Base-by-base conservation (phyloP, 2,113 vertebrate species). In the Amia ocellicauda region DNA sequence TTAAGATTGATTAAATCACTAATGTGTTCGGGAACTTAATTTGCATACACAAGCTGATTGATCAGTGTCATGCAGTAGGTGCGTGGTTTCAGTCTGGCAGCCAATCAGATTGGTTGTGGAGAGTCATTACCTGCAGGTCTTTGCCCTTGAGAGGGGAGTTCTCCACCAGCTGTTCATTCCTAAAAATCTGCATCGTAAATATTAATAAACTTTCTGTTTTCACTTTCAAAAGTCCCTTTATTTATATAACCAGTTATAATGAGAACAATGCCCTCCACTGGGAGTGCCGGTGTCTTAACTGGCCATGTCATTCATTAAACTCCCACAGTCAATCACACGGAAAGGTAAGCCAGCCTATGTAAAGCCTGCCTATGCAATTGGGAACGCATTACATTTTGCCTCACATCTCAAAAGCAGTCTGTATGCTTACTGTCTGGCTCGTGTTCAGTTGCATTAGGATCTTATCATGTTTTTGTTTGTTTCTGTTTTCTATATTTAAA, bases 211-310 rank as follows among this genome's bases (percentile, higher is more conserved):
- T 50, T 36, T 23, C 58, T 4, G 52, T 42, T 31, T 42, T 56
- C 63, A 61, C 53, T 52, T 58, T 64, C 28, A 42, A 45, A 63
- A 23, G 60, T 69, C 47, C 49, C 47, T 49, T 40, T 22, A 40
- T 61, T 69, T 63, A 63, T 59, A 43, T 57, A 72, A 63, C 67
- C 50, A 59, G 42, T 26, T 63, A 55, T 60, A 64, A 68, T 67
- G 60, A 66, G 60, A 28, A 49, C 50, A 73, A 69, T 64, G 62
- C 54, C 54, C 58, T 43, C 40, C 40, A 3, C 24, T 29, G 17
- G 28, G 56, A 29, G 4, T 5, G 22, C 16, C 17, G 4, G 17
- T 51, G 31, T n/a, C 47, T 22, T 36, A 11, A 7, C 31, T 11
- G 11, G 31, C 20, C 20, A 41, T 56, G 26, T 31, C 17, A 56